Evolutionary conservation across 2,113 vertebrate genomes (phyloP).

Genomic region (Neomonachus schauinslandi): DNA sequence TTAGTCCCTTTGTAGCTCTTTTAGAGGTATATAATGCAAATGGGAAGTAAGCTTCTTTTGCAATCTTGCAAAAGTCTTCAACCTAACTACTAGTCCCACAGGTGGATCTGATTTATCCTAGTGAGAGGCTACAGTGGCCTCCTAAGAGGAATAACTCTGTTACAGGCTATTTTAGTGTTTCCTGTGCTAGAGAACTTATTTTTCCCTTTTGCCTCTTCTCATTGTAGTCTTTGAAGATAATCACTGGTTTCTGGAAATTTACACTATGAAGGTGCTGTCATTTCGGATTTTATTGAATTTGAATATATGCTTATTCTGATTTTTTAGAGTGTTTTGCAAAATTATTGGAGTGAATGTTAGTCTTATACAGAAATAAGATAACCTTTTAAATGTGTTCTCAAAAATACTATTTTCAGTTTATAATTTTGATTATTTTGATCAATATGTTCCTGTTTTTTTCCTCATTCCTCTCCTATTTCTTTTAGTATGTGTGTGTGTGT

Average conservation of each 20-base stretch:
- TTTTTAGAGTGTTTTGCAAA: not conserved
- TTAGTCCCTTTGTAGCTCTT: not conserved
- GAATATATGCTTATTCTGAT: not conserved
- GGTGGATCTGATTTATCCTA: not conserved
- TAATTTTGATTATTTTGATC: constrained; percentile 28
- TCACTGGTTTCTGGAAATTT: constrained; percentile 8
- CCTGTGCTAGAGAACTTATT: not conserved
- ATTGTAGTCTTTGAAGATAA: constrained; percentile 27
- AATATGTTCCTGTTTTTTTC: not conserved
- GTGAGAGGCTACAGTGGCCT: not conserved
- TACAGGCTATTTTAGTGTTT: not conserved
- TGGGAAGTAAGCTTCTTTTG: not conserved
- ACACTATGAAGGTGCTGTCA: not conserved
- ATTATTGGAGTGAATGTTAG: constrained; percentile 34
- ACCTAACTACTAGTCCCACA: not conserved
- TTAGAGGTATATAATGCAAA: not conserved
- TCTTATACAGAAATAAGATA: not conserved
- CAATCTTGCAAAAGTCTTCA: not conserved
- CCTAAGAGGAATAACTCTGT: not conserved
- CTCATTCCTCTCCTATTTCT: not conserved
- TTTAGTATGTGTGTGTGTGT: not conserved
- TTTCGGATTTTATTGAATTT: constrained; percentile 28
- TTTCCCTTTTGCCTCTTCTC: not conserved
- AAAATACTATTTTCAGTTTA: not conserved
- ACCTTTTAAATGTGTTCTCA: constrained; percentile 15